phyloP scores from a whole-genome alignment of 2,797 vertebrate species.

The Capromys pilorides region DNA sequence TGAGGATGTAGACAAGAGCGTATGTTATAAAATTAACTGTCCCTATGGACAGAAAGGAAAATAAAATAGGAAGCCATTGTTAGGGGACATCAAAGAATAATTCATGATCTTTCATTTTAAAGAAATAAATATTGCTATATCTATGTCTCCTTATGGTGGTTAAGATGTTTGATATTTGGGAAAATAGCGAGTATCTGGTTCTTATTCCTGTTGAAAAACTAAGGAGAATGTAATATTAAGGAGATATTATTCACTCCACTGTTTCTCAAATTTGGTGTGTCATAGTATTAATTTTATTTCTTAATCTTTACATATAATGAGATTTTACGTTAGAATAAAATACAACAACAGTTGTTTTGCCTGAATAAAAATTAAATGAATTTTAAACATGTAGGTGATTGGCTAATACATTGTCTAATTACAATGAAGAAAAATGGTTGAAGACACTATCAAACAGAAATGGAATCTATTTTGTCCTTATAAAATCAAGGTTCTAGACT shows the following conservation, averaged over 20 bases:
- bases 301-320: neutral
- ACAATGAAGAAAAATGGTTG: neutral
- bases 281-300: neutral
- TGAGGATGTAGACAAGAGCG: neutral
- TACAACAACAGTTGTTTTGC: neutral
- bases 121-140: neutral
- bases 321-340: neutral
- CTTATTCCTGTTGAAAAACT: neutral
- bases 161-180: slow-evolving; percentile 12
- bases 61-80: neutral
- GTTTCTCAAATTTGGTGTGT: neutral
- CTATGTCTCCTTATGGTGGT: neutral
- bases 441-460: neutral
- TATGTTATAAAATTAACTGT: slow-evolving; percentile 1
- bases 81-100: neutral
- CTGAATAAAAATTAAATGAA: neutral
- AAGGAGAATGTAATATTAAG: neutral
- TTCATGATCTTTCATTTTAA: neutral
- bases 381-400: neutral
- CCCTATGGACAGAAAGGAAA: neutral
- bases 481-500: neutral
- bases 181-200: neutral
- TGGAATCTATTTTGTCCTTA: neutral
- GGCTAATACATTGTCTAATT: neutral
- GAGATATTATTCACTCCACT: neutral